Conservation (phyloP, 2,797 vertebrate genomes). For the Pseudocheirus occidentalis region DNA sequence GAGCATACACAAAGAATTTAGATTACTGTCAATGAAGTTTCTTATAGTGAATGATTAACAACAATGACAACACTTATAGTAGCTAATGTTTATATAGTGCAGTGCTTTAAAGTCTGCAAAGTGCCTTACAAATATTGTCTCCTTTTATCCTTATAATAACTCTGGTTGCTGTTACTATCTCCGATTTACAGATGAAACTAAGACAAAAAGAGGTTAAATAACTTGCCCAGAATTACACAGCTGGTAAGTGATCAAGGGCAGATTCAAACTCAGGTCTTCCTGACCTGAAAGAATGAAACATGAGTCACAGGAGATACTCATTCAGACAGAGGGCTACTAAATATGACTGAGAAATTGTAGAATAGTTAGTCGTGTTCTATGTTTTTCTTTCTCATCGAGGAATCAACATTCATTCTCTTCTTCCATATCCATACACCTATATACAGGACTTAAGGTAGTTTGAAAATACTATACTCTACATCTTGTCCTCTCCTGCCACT, state of each 20-base stretch:
- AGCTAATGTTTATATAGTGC: background rate
- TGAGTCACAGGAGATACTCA: background rate
- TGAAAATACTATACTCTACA: background rate
- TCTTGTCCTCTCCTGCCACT: background rate
- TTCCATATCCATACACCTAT: background rate
- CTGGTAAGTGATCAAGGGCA: background rate
- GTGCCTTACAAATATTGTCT: background rate
- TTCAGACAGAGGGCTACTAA: background rate
- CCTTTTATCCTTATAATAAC: background rate
- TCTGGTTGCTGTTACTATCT: background rate
- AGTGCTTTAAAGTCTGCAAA: background rate
- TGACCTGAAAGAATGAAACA: background rate
- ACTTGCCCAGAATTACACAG: background rate
- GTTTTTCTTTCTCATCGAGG: background rate
- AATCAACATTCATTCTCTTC: background rate
- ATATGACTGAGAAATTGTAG: background rate
- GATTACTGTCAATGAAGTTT: background rate
- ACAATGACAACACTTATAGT: background rate
- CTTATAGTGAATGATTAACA: background rate
- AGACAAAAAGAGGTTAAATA: background rate
- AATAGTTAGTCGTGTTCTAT: background rate
- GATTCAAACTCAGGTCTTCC: background rate
- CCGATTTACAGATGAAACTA: background rate
- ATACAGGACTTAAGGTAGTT: background rate
- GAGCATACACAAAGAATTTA: background rate